Percentiles rank a stretch among this genome's conserved stretches.
These are phyloP conservation scores for Noctua janthe DNA, from an alignment of 2,888 invertebrate genomes.

Conservation along the genomic window DNA sequence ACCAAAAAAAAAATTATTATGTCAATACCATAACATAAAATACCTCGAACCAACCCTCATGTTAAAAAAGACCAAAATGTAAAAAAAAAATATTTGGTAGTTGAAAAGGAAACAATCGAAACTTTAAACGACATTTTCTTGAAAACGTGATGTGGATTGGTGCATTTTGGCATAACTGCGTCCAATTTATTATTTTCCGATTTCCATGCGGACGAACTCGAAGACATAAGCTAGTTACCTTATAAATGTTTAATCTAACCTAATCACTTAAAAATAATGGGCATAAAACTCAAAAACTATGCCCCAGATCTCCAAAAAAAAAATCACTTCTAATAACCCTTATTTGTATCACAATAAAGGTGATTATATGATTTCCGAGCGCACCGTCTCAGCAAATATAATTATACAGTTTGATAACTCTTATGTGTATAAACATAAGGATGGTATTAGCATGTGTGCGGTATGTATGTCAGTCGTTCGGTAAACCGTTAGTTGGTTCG, in stretches of 20 bases:
- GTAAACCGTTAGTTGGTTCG: constrained; percentile 64
- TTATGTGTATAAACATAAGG: constrained; percentile 31
- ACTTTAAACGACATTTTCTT: neutral
- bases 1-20: too few species aligned
- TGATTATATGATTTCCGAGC: constrained; percentile 28
- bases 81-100: too few species aligned
- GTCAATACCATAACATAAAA: too few species aligned
- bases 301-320: constrained; percentile 26
- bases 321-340: constrained; percentile 19
- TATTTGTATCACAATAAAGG: constrained; percentile 22
- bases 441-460: constrained; percentile 39
- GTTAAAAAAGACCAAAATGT: too few species aligned
- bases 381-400: constrained; percentile 19
- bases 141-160: neutral
- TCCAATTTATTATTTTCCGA: neutral
- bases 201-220: neutral
- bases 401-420: constrained; percentile 27
- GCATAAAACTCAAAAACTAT: constrained; percentile 10
- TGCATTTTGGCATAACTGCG: neutral
- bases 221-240: neutral
- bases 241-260: neutral
- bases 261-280: constrained; percentile 23
- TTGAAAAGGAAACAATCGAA: neutral
- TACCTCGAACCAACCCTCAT: too few species aligned
- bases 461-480: constrained; percentile 65